A percentile compares a stretch with the other conserved stretches of the same genome.
These are phyloP conservation scores for Drosophila nikananu DNA, from an alignment of 1,140 invertebrate genomes.

Conservation along the genomic window DNA sequence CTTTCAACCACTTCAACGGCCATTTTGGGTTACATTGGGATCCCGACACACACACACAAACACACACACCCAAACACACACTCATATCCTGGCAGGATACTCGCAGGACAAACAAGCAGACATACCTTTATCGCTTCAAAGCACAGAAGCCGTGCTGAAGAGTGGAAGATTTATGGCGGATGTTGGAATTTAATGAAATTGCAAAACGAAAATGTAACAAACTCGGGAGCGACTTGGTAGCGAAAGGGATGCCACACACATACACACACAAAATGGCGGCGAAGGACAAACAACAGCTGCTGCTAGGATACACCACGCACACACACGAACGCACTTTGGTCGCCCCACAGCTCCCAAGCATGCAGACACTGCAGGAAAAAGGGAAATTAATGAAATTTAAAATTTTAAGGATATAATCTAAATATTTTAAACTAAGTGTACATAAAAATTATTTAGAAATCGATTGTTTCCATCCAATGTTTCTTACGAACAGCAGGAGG, in stretches of 20 bases:
- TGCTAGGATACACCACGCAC: constrained; percentile 43
- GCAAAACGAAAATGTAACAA: constrained; percentile 84
- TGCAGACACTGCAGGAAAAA: neutral
- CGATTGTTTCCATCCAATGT: too few species aligned
- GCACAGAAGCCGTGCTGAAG: constrained; percentile 82
- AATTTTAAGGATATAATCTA: too few species aligned
- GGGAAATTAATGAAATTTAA: too few species aligned
- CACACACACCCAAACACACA: constrained; percentile 12
- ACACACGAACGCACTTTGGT: neutral
- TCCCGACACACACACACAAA: constrained; percentile 17
- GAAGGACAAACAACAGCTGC: constrained; percentile 82
- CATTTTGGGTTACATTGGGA: constrained; percentile 67
- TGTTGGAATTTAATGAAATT: constrained; percentile 85
- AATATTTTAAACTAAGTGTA: too few species aligned
- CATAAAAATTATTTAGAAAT: too few species aligned
- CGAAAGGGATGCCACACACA: constrained; percentile 43
- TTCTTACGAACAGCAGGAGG: too few species aligned
- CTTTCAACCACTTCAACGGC: constrained; percentile 83
- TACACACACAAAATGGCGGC: constrained; percentile 76
- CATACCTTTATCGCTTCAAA: constrained; percentile 83
- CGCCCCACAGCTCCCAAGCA: neutral
- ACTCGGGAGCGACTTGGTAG: constrained; percentile 37
- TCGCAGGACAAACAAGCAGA: constrained; percentile 53
- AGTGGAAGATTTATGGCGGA: constrained; percentile 84
- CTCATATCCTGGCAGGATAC: constrained; percentile 1